A percentile compares a stretch with the other conserved stretches of the same genome.
Evolutionary conservation across 2,888 invertebrate species (phyloP).

Genomic region (Camptogramma bilineatum): DNA sequence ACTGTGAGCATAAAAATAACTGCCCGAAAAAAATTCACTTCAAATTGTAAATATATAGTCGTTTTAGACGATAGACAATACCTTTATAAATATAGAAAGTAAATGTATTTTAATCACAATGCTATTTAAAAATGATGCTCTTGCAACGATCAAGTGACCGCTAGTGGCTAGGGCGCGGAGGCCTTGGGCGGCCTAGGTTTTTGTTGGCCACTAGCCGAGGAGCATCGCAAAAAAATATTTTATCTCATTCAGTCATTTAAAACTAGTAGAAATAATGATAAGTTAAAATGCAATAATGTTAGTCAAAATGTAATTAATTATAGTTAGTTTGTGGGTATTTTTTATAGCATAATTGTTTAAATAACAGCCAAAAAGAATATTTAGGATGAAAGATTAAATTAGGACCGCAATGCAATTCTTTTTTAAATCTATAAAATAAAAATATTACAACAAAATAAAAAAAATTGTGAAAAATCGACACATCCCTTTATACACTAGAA

Average conservation of each 20-base stretch:
- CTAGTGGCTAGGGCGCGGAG: background rate
- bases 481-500: too few species aligned
- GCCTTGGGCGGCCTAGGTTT: too few species aligned
- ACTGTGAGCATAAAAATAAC: conserved; percentile 30
- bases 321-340: background rate
- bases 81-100: conserved; percentile 41
- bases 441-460: too few species aligned
- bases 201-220: conserved; percentile 7
- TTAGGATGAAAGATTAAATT: too few species aligned
- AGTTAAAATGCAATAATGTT: conserved; percentile 31
- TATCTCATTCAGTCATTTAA: conserved; percentile 10
- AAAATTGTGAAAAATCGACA: too few species aligned
- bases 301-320: conserved; percentile 17
- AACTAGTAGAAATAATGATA: conserved; percentile 5
- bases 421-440: too few species aligned
- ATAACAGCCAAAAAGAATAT: too few species aligned
- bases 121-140: conserved; percentile 41
- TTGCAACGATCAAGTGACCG: conserved; percentile 1
- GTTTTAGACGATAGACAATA: conserved; percentile 48
- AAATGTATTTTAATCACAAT: conserved; percentile 23
- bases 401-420: too few species aligned
- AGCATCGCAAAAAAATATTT: conserved; percentile 37
- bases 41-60: conserved; percentile 30
- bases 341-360: too few species aligned
- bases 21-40: conserved; percentile 27